Percentiles rank a stretch among this genome's conserved stretches.
These are phyloP conservation scores for Parthenolecanium corni DNA, from an alignment of 2,888 invertebrate genomes.

Conservation along the genomic window DNA sequence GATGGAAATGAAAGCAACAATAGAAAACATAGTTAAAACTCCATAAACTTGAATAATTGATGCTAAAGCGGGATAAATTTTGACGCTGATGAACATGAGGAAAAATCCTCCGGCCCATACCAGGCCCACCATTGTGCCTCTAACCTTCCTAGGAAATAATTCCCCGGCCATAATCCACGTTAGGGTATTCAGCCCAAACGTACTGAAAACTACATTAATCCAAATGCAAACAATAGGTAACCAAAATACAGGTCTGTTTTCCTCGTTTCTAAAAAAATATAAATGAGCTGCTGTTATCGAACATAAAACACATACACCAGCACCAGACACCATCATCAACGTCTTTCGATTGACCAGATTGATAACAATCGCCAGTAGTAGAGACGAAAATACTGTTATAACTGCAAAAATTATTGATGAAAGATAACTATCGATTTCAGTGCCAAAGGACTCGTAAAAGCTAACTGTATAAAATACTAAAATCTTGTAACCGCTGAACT, in stretches of 20 bases:
- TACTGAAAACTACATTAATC: constrained; percentile 57
- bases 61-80: constrained; percentile 52
- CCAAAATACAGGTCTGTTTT: constrained; percentile 36
- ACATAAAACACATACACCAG: constrained; percentile 52
- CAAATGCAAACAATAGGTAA: constrained; percentile 49
- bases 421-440: constrained; percentile 52
- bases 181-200: constrained; percentile 54
- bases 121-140: constrained; percentile 7
- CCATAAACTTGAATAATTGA: constrained; percentile 42
- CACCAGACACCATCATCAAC: constrained; percentile 52
- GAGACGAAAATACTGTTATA: constrained; percentile 50
- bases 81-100: constrained; percentile 56
- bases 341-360: constrained; percentile 48
- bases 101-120: constrained; percentile 57
- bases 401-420: constrained; percentile 59
- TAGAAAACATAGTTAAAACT: constrained; percentile 51
- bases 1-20: constrained; percentile 48
- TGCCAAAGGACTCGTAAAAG: constrained; percentile 55
- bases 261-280: constrained; percentile 34
- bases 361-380: constrained; percentile 53
- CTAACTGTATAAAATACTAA: constrained; percentile 59
- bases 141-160: constrained; percentile 5
- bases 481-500: constrained; percentile 59
- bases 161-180: constrained; percentile 19
- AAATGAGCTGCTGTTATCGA: constrained; percentile 36